phyloP scores from a whole-genome alignment of 2,888 invertebrate genomes.

The Plebejus anna region DNA sequence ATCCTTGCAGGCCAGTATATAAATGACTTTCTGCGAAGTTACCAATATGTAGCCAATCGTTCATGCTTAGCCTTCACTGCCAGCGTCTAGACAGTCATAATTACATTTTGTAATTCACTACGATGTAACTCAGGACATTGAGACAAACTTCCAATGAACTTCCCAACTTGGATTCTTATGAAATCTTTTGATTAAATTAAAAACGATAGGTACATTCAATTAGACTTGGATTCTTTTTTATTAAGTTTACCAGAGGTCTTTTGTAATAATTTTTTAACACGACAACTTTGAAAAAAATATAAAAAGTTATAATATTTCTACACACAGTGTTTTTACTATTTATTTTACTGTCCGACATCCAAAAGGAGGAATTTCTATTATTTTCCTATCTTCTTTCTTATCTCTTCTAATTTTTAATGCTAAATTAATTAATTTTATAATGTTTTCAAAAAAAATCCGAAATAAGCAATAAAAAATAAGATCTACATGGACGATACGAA shows the following conservation, averaged over 20 bases:
- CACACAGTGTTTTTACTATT: background rate
- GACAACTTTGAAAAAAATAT: background rate
- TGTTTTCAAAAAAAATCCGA: too few species aligned
- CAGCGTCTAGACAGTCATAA: background rate
- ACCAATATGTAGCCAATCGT: background rate
- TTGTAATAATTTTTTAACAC: background rate
- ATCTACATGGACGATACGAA: too few species aligned
- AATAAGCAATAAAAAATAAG: too few species aligned
- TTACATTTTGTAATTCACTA: conserved; percentile 15
- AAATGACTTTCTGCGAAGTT: too few species aligned
- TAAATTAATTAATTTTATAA: too few species aligned
- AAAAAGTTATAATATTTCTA: background rate
- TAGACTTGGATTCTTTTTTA: background rate
- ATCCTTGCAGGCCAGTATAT: too few species aligned
- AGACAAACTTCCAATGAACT: background rate
- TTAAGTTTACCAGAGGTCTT: background rate
- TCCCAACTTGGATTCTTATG: conserved; percentile 1
- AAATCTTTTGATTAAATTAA: conserved; percentile 21
- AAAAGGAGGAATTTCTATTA: too few species aligned
- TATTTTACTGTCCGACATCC: too few species aligned
- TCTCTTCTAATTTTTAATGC: too few species aligned
- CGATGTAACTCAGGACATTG: conserved; percentile 16
- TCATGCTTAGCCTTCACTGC: too few species aligned
- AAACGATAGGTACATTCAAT: conserved; percentile 8
- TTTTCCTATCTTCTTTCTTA: too few species aligned